Conservation (phyloP, 2,797 vertebrate species). For the Schizothorax lantsangensis region DNA sequence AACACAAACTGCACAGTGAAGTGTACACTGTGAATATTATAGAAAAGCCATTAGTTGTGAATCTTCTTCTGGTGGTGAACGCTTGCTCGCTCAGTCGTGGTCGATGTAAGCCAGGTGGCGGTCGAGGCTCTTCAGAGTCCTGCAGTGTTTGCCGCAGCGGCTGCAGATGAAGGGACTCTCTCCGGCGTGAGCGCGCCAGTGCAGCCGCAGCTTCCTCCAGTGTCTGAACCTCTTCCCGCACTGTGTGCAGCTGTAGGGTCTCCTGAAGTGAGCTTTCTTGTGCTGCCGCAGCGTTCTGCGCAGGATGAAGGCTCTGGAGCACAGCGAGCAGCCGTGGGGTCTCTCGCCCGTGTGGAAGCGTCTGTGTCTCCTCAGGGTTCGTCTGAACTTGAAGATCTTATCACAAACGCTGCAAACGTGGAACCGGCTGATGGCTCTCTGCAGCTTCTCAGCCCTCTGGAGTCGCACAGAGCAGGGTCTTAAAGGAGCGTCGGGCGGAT, state of each 20-base stretch:
- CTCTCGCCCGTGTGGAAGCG: constrained; percentile 12
- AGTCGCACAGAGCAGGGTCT: not conserved
- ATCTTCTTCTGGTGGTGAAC: not conserved
- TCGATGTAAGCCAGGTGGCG: constrained; percentile 11
- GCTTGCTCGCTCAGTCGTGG: not conserved
- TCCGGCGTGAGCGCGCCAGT: constrained; percentile 23
- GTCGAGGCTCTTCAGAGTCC: not conserved
- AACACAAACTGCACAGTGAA: not conserved
- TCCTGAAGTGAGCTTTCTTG: not conserved
- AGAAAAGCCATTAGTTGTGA: not conserved
- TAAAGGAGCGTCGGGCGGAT: not conserved
- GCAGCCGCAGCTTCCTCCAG: not conserved
- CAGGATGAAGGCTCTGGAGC: not conserved
- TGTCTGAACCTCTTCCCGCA: constrained; percentile 26
- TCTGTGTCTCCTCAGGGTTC: not conserved
- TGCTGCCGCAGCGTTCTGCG: constrained; percentile 9
- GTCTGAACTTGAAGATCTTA: not conserved
- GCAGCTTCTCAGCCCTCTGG: not conserved
- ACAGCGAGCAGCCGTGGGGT: not conserved
- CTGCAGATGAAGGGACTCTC: constrained; percentile 25
- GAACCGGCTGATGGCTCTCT: not conserved
- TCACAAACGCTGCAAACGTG: not conserved
- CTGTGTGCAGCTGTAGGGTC: constrained; percentile 14
- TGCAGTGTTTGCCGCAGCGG: constrained; percentile 16
- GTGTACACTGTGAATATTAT: not conserved